Percentiles rank a stretch among this genome's conserved stretches.
Conservation (phyloP, 2,888 invertebrate genomes). For the Leucoptera coffeella region DNA sequence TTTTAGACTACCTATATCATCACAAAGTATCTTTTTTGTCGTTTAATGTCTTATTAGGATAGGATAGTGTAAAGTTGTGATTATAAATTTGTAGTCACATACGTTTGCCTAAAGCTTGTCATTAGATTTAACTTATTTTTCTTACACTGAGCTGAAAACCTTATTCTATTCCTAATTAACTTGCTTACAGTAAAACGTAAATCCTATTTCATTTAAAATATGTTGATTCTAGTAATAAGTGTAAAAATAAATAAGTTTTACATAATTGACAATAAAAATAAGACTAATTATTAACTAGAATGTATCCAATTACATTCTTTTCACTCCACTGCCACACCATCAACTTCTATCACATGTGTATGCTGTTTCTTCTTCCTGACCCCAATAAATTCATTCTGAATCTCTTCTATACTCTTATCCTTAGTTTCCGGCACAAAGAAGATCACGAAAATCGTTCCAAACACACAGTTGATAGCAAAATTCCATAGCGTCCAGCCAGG, state of each 20-base stretch:
- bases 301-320: background rate
- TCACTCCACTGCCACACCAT: conserved; percentile 23
- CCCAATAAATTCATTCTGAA: conserved; percentile 47
- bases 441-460: conserved; percentile 58
- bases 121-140: no score
- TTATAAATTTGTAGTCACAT: no score
- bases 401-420: conserved; percentile 47
- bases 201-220: background rate
- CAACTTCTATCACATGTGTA: conserved; percentile 37
- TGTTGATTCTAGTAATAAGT: no score
- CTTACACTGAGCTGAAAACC: no score
- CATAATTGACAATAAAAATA: background rate
- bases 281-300: background rate
- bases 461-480: conserved; percentile 55
- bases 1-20: no score
- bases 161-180: no score
- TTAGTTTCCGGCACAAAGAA: conserved; percentile 66
- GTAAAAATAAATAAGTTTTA: background rate
- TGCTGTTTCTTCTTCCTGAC: conserved; percentile 31
- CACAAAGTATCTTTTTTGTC: no score
- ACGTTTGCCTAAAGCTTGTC: no score
- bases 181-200: no score
- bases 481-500: conserved; percentile 60
- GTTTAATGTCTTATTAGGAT: no score
- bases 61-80: no score